Evolutionary conservation across 1,140 invertebrate genomes (phyloP).

Genomic region (Drosophila bocki): DNA sequence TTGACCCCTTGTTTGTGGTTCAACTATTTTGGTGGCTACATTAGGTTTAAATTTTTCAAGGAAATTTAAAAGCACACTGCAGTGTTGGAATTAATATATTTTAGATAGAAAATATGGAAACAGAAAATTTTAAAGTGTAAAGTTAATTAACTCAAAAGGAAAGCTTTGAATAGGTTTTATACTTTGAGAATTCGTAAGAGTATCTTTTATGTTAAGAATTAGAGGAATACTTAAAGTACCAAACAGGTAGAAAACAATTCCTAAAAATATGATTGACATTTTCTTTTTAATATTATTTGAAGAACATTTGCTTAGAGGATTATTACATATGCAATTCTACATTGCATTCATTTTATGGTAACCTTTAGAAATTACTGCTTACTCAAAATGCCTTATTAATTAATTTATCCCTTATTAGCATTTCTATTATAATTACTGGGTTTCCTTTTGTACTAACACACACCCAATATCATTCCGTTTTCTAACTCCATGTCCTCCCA

Average conservation of each 20-base stretch:
- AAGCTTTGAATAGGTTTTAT: background rate
- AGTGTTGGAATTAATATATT: background rate
- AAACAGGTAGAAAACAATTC: no score
- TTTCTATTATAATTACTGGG: background rate
- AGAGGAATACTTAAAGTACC: no score
- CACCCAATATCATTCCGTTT: no score
- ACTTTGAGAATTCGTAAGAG: background rate
- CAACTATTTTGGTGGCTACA: background rate
- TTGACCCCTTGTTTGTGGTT: background rate
- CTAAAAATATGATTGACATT: no score
- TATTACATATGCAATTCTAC: background rate
- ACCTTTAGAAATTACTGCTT: background rate
- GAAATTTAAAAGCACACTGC: background rate
- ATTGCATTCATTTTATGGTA: background rate
- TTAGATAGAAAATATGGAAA: background rate
- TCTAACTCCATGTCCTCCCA: background rate
- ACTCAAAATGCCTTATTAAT: background rate
- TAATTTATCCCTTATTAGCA: background rate
- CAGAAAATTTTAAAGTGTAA: background rate
- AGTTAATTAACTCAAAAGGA: background rate
- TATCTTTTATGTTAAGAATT: background rate
- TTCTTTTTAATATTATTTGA: background rate
- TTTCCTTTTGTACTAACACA: background rate
- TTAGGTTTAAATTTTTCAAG: background rate
- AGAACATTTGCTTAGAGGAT: background rate